A percentile compares a stretch with the other conserved stretches of the same genome.
These are phyloP conservation scores for Papilio glaucus DNA, from an alignment of 1,140 invertebrate genomes.

Conservation along the genomic window DNA sequence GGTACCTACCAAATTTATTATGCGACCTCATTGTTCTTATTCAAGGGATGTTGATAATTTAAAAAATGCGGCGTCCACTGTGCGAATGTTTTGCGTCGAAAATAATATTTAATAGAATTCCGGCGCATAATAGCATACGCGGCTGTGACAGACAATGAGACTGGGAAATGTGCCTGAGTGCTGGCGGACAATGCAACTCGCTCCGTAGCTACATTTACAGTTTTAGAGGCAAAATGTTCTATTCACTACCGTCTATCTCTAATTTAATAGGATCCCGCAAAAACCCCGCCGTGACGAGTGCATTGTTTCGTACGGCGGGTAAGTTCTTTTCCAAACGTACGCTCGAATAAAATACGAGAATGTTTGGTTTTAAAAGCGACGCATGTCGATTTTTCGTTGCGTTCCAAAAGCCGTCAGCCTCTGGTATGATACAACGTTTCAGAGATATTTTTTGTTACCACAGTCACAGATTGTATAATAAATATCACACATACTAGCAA, in stretches of 20 bases:
- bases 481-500: not conserved
- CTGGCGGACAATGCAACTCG: conserved; percentile 19
- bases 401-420: conserved; percentile 9
- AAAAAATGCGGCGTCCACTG: conserved; percentile 27
- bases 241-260: conserved; percentile 37
- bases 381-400: conserved; percentile 40
- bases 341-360: conserved; percentile 23
- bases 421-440: not conserved
- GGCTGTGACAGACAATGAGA: conserved; percentile 31
- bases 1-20: conserved; percentile 9
- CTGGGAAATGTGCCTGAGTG: conserved; percentile 33
- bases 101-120: conserved; percentile 32
- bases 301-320: conserved; percentile 41
- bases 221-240: conserved; percentile 30
- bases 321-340: conserved; percentile 29
- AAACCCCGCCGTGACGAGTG: conserved; percentile 40
- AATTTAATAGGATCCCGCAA: conserved; percentile 43
- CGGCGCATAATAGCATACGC: conserved; percentile 30
- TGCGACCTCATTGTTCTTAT: conserved; percentile 14
- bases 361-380: conserved; percentile 37
- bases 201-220: conserved; percentile 24
- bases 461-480: not conserved
- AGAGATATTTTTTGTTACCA: conserved; percentile 6
- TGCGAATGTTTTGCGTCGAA: conserved; percentile 27
- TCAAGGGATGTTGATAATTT: conserved; percentile 29